Base-by-base conservation (phyloP, 2,797 vertebrate species). In the Fratercula arctica region DNA sequence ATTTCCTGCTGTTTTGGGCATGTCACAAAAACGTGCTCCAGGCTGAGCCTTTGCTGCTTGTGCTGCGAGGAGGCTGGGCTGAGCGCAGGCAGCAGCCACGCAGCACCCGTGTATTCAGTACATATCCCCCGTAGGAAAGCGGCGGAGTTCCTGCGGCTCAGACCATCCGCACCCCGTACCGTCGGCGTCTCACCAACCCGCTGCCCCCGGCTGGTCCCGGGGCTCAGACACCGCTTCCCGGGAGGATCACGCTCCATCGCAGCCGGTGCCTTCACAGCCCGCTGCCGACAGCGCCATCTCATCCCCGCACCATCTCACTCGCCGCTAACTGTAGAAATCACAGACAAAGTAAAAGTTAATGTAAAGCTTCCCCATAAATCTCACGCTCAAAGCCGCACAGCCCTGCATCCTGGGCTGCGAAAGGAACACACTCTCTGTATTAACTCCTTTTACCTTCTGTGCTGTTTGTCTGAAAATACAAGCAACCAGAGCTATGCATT, bases 161-260 rank as follows among this genome's bases (percentile, higher is more conserved):
- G 8, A 16, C 2, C 3, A 39, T 5, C 56, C 0, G 0, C 37
- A 9, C 25, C 1, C 0, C 0, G 33, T 37, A 17, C 63, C 43
- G 4, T 1, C 1, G 0, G 14, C 8, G 7, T 31, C 66, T 48
- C 20, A 0, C 19, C 56, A n/a, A 0, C 7, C 16, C 17, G 14
- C 46, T 33, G 41, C 19, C 43, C n/a, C 17, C 3, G 8, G 64
- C 59, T 41, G n/a, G 31, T 45, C 12, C 51, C 24, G 9, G 83
- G 53, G 39, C 61, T 82, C 63, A 17, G 21, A 19, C 67, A 5
- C 28, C 1, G 0, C 64, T 51, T 51, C 74, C 69, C 77, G 7
- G 37, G 39, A 37, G 25, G 43, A 60, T 20, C 63, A 0, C 0
- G 0, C 64, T 74, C 60, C 17, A 1, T 8, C 8, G 2, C 56